Base-by-base conservation (phyloP, 2,797 vertebrate species). In the Hyperoplus lanceolatus region DNA sequence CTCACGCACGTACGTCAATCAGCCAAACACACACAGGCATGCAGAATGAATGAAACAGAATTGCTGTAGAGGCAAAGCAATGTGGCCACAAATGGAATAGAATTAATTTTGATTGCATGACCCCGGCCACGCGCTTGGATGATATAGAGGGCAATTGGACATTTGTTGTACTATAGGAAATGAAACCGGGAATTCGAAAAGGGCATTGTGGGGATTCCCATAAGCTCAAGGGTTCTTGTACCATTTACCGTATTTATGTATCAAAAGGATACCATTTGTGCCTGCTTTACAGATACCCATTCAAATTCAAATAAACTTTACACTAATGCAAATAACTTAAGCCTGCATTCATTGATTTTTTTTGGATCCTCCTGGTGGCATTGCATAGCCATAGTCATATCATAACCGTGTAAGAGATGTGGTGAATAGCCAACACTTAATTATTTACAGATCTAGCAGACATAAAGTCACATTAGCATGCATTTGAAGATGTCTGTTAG, bases 31-130 rank as follows among this genome's bases (percentile, higher is more conserved):
- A 71, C n/a, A 53, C 18, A 41, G 65, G 64, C 80, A 73, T 65
- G 73, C 67, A 43, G 69, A 63, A 72, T 71, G 75, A 88, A 67
- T 65, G 54, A 48, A 59, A 71, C 15, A 66, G 61, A 64, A 69
- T 1, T 70, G 79, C 81, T 63, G 75, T 8, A 0, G 46, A 72
- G 67, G 85, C 76, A 75, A 79, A 82, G 67, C 55, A 57, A 48
- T 8, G 69, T 66, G 8, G 72, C 72, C 71, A 45, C 72, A 73
- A 80, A 85, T 60, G 81, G 53, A 71, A 72, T 56, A 36, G 12
- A 87, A 85, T 84, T 86, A 16, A 83, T 80, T 62, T 51, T 21
- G 58, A 83, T 63, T 74, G 70, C 57, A 39, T 8, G 41, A 66
- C 48, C 8, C 5, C 6, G 55, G 42, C 61, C 59, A 38, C n/a